Evolutionary conservation across 2,113 vertebrate species (phyloP).

Genomic region (Dicerorhinus sumatrensis): DNA sequence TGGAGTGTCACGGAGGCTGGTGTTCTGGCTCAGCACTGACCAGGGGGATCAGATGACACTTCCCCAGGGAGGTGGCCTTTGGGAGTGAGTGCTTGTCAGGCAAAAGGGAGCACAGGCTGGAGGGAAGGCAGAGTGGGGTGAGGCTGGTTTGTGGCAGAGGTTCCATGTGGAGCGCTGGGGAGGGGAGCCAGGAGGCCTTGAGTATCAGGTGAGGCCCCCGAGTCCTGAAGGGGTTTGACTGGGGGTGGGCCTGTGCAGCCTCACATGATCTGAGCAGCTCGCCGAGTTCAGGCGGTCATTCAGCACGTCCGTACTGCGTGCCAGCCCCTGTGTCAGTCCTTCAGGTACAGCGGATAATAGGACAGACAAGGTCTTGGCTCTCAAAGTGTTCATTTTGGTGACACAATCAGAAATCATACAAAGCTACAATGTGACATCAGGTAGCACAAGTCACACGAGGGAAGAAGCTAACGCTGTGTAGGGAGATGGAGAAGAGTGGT

Average conservation of each 20-base stretch:
- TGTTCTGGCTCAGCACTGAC: not conserved
- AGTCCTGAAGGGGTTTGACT: not conserved
- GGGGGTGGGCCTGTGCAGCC: not conserved
- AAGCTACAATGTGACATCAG: not conserved
- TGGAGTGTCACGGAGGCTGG: not conserved
- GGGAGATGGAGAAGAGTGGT: not conserved
- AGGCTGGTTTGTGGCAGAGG: not conserved
- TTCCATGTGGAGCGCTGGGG: not conserved
- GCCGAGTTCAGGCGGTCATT: not conserved
- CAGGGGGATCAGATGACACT: not conserved
- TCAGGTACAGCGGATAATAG: not conserved
- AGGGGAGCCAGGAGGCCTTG: not conserved
- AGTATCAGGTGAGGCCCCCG: not conserved
- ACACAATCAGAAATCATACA: not conserved
- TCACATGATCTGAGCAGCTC: not conserved
- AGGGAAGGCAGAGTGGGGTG: not conserved
- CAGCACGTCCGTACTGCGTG: rapidly evolving
- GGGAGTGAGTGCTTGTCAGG: not conserved
- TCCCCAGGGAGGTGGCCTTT: not conserved
- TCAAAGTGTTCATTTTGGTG: not conserved
- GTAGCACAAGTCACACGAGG: rapidly evolving
- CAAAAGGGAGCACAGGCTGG: not conserved
- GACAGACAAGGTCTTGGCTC: not conserved
- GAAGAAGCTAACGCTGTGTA: not conserved
- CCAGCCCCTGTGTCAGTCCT: not conserved